These are phyloP conservation scores for Brenthis hecate DNA, from an alignment of 2,888 invertebrate species.

Conservation along the genomic window DNA sequence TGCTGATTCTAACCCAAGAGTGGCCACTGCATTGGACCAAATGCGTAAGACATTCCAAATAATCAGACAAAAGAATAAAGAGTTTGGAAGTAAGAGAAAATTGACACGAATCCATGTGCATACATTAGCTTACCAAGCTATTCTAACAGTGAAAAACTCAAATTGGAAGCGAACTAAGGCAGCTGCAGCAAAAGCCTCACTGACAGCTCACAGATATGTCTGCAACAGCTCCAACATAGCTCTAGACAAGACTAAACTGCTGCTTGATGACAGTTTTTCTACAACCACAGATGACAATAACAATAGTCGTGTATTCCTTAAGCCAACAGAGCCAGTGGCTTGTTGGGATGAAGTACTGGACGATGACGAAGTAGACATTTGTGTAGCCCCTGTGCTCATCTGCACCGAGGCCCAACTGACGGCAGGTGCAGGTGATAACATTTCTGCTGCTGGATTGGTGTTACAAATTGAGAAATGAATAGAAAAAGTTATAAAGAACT, in stretches of 20 bases:
- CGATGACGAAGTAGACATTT: slow-evolving; percentile 83
- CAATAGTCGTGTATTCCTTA: slow-evolving; percentile 83
- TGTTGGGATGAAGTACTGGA: slow-evolving; percentile 89
- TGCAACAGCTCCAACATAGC: slow-evolving; percentile 85
- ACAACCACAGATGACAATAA: slow-evolving; percentile 83
- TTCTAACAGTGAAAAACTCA: slow-evolving; percentile 86
- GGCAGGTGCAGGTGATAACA: slow-evolving; percentile 93
- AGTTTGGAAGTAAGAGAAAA: slow-evolving; percentile 74
- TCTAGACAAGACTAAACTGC: slow-evolving; percentile 76
- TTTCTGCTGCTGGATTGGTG: slow-evolving; percentile 93
- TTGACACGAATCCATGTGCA: slow-evolving; percentile 91
- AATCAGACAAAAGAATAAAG: slow-evolving; percentile 70
- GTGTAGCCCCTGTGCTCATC: slow-evolving; percentile 92
- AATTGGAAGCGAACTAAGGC: slow-evolving; percentile 90
- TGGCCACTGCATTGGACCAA: slow-evolving; percentile 90
- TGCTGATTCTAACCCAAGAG: slow-evolving; percentile 89
- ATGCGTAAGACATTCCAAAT: slow-evolving; percentile 87
- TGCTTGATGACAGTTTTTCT: slow-evolving; percentile 92
- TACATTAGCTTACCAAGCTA: slow-evolving; percentile 93
- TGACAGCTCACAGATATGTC: slow-evolving; percentile 92
- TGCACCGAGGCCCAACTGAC: slow-evolving; percentile 91
- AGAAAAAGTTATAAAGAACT: slow-evolving; percentile 33
- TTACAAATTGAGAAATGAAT: slow-evolving; percentile 82
- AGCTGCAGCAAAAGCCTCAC: slow-evolving; percentile 91
- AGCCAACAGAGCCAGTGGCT: slow-evolving; percentile 88